Percentiles rank a stretch among this genome's conserved stretches.
phyloP scores from a whole-genome alignment of 37 sponge, comb jelly and placozoan species.

The Haliclona indistincta region DNA sequence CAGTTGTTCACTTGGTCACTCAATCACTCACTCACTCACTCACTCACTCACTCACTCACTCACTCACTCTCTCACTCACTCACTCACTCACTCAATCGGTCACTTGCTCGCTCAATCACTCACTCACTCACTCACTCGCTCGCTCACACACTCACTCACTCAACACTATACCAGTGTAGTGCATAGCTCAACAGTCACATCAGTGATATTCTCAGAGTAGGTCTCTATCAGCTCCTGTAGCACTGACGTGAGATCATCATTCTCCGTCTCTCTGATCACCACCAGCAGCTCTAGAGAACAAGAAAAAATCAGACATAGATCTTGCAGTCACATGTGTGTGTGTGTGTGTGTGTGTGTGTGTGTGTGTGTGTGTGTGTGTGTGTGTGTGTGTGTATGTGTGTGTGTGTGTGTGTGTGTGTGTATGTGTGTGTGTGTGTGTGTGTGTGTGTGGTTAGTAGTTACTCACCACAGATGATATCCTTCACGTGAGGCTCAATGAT shows the following conservation, averaged over 20 bases:
- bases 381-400: slow-evolving; percentile 1
- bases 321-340: neutral
- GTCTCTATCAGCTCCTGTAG: slow-evolving; percentile 87
- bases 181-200: slow-evolving; percentile 79
- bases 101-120: no score
- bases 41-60: slow-evolving; percentile 4
- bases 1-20: no score
- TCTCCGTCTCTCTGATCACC: slow-evolving; percentile 93
- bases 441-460: neutral
- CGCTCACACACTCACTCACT: no score
- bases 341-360: slow-evolving; percentile 10
- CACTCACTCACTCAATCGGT: neutral
- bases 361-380: slow-evolving; percentile 1
- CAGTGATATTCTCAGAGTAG: slow-evolving; percentile 64
- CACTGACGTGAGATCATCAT: slow-evolving; percentile 89
- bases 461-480: slow-evolving; percentile 42
- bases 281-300: slow-evolving; percentile 67
- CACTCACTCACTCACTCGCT: no score
- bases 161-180: slow-evolving; percentile 50
- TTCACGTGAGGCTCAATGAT: slow-evolving; percentile 63
- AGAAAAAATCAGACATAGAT: neutral
- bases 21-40: no score
- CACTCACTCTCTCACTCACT: neutral
- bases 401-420: slow-evolving; percentile 6
- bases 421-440: slow-evolving; percentile 3